These are phyloP conservation scores for Glyptemys insculpta DNA, from an alignment of 2,797 vertebrate species.

Conservation along the genomic window DNA sequence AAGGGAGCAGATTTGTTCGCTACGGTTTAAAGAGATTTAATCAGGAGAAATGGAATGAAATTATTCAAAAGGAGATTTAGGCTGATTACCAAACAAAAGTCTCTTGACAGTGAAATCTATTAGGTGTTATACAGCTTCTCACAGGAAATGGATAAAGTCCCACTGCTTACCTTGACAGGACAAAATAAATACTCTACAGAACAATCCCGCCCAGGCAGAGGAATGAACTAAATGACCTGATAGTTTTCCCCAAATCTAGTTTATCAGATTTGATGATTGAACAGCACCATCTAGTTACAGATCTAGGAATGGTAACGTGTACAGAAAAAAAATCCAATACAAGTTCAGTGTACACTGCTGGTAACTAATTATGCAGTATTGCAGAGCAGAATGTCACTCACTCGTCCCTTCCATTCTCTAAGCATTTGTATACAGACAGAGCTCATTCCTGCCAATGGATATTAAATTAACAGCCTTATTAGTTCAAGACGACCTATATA, in stretches of 20 bases:
- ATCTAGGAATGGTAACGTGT: neutral
- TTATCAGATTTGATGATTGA: neutral
- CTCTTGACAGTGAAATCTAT: constrained; percentile 1
- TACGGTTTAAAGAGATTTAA: neutral
- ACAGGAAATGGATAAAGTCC: neutral
- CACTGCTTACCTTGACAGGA: neutral
- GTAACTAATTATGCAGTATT: neutral
- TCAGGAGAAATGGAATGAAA: neutral
- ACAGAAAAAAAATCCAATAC: neutral
- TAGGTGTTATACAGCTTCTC: neutral
- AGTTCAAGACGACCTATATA: neutral
- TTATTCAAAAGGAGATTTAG: neutral
- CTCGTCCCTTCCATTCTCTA: neutral
- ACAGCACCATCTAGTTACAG: constrained; percentile 63
- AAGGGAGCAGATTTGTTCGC: neutral
- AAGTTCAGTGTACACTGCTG: neutral
- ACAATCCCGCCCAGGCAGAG: neutral
- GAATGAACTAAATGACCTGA: neutral
- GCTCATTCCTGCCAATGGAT: neutral
- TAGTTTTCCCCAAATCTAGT: neutral
- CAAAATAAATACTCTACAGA: neutral
- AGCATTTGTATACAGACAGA: neutral
- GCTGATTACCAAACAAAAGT: constrained; percentile 9
- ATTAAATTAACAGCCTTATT: neutral
- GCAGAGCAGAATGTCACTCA: neutral